Evolutionary conservation across 1,140 invertebrate species (phyloP).

Genomic region (Drosophila azteca): DNA sequence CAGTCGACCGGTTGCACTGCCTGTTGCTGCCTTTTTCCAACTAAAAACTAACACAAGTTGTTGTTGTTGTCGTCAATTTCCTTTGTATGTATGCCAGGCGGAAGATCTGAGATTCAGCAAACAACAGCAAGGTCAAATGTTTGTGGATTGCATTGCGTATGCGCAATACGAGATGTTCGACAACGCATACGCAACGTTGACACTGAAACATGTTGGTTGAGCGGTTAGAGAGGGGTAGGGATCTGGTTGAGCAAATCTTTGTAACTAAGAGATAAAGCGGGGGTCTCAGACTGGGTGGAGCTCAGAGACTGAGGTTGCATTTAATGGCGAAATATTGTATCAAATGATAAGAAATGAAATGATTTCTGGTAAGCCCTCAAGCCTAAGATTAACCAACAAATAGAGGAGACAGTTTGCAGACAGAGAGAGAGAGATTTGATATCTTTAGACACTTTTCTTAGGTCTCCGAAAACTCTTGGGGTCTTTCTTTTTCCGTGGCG

Average conservation of each 20-base stretch:
- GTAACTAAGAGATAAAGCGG: background rate
- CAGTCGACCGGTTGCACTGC: conserved; percentile 56
- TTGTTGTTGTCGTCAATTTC: conserved; percentile 46
- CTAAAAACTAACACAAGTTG: conserved; percentile 1
- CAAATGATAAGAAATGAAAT: too few species aligned
- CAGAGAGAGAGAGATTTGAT: too few species aligned
- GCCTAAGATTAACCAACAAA: too few species aligned
- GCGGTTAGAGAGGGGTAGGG: background rate
- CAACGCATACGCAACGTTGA: conserved; percentile 58
- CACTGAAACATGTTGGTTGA: background rate
- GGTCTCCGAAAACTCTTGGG: background rate
- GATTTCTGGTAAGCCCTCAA: too few species aligned
- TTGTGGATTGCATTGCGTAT: conserved; percentile 45
- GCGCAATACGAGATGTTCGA: conserved; percentile 41
- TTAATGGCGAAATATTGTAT: too few species aligned
- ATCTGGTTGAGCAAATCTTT: background rate
- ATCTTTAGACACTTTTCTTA: too few species aligned
- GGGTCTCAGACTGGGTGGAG: too few species aligned
- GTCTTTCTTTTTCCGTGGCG: conserved; percentile 1
- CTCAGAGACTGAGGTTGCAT: too few species aligned
- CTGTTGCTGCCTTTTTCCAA: conserved; percentile 21
- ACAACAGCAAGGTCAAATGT: conserved; percentile 37
- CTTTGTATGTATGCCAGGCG: conserved; percentile 56
- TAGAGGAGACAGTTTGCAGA: too few species aligned
- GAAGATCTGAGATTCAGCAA: conserved; percentile 36